These are phyloP conservation scores for Vidua macroura DNA, from an alignment of 2,113 vertebrate species.

Conservation along the genomic window DNA sequence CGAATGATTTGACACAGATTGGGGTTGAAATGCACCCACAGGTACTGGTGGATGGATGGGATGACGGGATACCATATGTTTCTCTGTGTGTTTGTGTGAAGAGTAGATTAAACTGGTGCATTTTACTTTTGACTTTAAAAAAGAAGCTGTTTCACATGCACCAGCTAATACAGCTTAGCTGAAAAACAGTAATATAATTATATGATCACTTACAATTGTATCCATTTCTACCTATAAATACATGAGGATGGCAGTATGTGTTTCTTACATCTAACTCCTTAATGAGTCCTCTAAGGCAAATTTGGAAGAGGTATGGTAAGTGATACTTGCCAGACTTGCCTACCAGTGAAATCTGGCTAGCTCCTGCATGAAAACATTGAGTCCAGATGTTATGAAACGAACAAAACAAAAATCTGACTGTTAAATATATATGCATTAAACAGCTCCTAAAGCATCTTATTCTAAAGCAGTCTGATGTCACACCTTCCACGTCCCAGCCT, in stretches of 20 bases:
- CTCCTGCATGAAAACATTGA: not conserved
- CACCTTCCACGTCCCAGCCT: not conserved
- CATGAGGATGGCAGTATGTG: not conserved
- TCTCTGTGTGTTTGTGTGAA: not conserved
- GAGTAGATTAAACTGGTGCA: not conserved
- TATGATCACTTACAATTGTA: not conserved
- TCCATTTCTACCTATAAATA: not conserved
- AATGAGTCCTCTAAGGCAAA: not conserved
- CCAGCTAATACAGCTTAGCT: not conserved
- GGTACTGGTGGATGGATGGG: not conserved
- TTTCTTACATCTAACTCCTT: not conserved
- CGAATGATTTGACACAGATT: not conserved
- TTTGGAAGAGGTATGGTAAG: not conserved
- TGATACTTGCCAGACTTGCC: not conserved
- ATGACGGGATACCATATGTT: not conserved
- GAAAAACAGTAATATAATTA: not conserved
- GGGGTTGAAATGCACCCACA: not conserved
- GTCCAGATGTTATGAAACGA: not conserved
- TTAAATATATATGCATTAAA: not conserved
- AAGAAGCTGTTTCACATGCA: not conserved
- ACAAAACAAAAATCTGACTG: not conserved
- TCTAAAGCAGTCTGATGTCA: not conserved
- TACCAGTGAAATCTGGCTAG: not conserved
- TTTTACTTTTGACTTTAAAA: not conserved
- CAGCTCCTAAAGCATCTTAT: not conserved